Evolutionary conservation across 2,797 vertebrate genomes (phyloP).

Genomic region (Hydrophis major): DNA sequence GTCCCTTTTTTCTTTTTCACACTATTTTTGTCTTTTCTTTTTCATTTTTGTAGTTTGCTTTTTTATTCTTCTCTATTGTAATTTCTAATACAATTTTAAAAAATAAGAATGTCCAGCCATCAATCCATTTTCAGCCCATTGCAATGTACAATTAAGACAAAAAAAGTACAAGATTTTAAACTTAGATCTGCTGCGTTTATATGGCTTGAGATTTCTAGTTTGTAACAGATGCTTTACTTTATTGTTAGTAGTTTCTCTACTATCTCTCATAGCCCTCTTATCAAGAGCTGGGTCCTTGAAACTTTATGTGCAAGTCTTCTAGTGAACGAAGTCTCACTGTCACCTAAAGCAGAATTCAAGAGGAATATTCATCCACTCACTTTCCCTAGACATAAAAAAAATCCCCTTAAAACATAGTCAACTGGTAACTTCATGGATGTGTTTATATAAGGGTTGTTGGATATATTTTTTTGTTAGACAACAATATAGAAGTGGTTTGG

Average conservation of each 20-base stretch:
- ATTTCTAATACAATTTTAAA: not conserved
- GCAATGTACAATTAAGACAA: not conserved
- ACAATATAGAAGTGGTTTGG: not conserved
- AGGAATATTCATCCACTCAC: conserved; percentile 46
- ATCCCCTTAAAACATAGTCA: not conserved
- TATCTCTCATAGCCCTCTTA: not conserved
- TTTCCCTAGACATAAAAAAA: conserved; percentile 35
- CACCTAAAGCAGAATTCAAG: conserved; percentile 50
- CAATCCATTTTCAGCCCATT: not conserved
- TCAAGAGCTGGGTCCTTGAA: not conserved
- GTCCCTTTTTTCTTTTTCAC: not conserved
- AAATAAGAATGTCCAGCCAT: not conserved
- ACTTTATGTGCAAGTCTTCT: not conserved
- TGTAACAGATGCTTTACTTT: not conserved
- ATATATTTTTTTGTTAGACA: not conserved
- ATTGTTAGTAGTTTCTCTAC: not conserved
- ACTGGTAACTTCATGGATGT: not conserved
- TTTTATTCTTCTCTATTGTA: not conserved
- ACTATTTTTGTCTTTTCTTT: not conserved
- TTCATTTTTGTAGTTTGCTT: not conserved
- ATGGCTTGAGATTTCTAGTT: not conserved
- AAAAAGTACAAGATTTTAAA: not conserved
- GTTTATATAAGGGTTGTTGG: not conserved
- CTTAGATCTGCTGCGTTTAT: not conserved
- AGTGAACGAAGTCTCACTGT: not conserved